Conservation (phyloP, 2,113 vertebrate species). For the Tyrannus savana region DNA sequence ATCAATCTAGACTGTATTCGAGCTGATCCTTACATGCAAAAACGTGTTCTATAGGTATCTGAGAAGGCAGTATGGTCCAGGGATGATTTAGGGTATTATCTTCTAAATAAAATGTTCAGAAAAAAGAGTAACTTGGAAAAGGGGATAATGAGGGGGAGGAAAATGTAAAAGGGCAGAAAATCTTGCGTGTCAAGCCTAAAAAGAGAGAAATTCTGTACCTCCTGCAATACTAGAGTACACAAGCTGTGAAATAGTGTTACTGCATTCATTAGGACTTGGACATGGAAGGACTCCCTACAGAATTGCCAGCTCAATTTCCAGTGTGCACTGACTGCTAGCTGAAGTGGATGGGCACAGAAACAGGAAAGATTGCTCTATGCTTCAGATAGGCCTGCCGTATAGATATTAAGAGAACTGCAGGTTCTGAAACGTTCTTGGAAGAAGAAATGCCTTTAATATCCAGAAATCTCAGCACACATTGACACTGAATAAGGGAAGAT, state of each 20-base stretch:
- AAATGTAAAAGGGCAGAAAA: too few species aligned
- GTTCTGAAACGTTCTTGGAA: neutral
- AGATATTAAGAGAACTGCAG: neutral
- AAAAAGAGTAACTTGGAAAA: too few species aligned
- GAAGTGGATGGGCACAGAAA: neutral
- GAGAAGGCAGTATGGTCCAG: too few species aligned
- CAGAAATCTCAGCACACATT: neutral
- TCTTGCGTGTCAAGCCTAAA: too few species aligned
- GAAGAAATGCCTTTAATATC: neutral
- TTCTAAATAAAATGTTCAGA: too few species aligned
- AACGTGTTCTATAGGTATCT: neutral
- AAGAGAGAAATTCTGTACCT: too few species aligned
- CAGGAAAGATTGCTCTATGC: neutral
- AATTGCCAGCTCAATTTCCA: neutral
- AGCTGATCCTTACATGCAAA: neutral
- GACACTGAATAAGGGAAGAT: neutral
- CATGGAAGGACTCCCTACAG: neutral
- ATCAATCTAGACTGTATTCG: neutral
- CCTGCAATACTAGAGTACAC: too few species aligned
- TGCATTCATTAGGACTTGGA: neutral
- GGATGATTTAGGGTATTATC: too few species aligned
- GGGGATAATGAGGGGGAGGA: too few species aligned
- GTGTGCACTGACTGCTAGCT: neutral
- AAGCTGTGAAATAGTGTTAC: too few species aligned
- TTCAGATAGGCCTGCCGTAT: neutral